These are phyloP conservation scores for Choristoneura fumiferana DNA, from an alignment of 1,140 invertebrate genomes.

Conservation along the genomic window DNA sequence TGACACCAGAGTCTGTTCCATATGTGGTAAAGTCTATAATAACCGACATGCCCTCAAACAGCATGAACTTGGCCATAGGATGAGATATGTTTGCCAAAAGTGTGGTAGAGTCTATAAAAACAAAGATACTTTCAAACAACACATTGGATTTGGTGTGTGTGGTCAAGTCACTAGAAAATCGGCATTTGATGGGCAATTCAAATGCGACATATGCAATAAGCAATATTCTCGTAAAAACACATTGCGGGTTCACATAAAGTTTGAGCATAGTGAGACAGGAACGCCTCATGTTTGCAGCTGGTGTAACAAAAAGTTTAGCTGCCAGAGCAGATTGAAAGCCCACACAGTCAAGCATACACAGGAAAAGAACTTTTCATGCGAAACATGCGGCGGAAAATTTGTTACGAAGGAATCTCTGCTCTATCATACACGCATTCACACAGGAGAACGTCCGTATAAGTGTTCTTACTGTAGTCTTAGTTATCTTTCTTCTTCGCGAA, in stretches of 20 bases:
- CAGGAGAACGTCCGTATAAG: conserved; percentile 36
- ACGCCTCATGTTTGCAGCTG: conserved; percentile 23
- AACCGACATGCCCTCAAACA: conserved; percentile 20
- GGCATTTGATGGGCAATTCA: conserved; percentile 19
- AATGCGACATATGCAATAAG: conserved; percentile 36
- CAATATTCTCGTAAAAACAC: conserved; percentile 22
- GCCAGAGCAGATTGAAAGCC: conserved; percentile 25
- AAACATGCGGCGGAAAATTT: conserved; percentile 32
- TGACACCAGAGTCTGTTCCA: conserved; percentile 18
- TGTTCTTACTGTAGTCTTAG: conserved; percentile 31
- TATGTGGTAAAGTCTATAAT: conserved; percentile 32
- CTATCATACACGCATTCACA: conserved; percentile 33
- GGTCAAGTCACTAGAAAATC: conserved; percentile 9
- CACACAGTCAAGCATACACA: conserved; percentile 37
- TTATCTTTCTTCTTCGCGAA: conserved; percentile 31
- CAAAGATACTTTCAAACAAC: conserved; percentile 23
- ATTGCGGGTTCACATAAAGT: conserved; percentile 28
- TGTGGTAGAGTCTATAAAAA: conserved; percentile 31
- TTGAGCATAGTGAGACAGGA: conserved; percentile 28
- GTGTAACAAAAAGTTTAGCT: conserved; percentile 31
- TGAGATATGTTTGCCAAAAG: conserved; percentile 20
- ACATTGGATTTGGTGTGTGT: conserved; percentile 25
- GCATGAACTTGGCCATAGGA: conserved; percentile 29
- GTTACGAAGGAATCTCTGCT: conserved; percentile 31
- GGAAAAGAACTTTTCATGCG: conserved; percentile 34